A percentile compares a stretch with the other conserved stretches of the same genome.
Conservation (phyloP, 2,113 vertebrate species). For the Larimichthys polyactis region DNA sequence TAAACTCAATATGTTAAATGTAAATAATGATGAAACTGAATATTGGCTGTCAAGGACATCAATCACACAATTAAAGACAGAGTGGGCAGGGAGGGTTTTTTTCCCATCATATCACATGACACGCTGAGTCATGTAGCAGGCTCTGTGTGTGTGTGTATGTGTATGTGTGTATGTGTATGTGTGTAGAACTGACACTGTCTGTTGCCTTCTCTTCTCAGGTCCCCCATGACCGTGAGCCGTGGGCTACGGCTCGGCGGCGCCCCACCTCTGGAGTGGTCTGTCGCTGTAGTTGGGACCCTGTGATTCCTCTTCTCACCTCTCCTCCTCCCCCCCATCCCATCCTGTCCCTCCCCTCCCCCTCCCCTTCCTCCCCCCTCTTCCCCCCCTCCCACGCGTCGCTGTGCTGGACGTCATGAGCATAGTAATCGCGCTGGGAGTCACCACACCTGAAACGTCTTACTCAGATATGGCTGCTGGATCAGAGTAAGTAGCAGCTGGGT, state of each 20-base stretch:
- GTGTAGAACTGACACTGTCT: slow-evolving; percentile 1
- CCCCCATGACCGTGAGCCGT: slow-evolving; percentile 97
- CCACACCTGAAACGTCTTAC: slow-evolving; percentile 99
- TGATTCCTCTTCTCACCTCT: slow-evolving; percentile 90
- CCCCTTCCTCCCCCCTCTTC: slow-evolving; percentile 71
- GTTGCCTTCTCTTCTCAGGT: slow-evolving; percentile 80
- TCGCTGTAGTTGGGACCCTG: slow-evolving; percentile 92
- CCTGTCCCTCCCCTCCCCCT: slow-evolving; percentile 70
- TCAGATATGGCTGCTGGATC: slow-evolving; percentile 99
- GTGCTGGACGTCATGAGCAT: slow-evolving; percentile 99
- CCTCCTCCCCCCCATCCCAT: slow-evolving; percentile 85
- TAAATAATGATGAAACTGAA: background rate
- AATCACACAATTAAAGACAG: background rate
- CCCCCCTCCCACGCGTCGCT: slow-evolving; percentile 84
- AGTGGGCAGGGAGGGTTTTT: background rate
- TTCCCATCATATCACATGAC: slow-evolving; percentile 7
- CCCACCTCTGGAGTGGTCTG: slow-evolving; percentile 93
- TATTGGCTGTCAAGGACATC: background rate
- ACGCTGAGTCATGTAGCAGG: slow-evolving; percentile 8
- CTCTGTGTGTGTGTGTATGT: background rate
- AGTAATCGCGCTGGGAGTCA: slow-evolving; percentile 99
- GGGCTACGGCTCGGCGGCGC: slow-evolving; percentile 92
- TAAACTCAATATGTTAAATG: background rate
- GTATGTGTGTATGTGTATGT: background rate
- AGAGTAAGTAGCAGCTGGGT: slow-evolving; percentile 88